Conservation (phyloP, 2,797 vertebrate genomes). For the Notolepis coatsorum region DNA sequence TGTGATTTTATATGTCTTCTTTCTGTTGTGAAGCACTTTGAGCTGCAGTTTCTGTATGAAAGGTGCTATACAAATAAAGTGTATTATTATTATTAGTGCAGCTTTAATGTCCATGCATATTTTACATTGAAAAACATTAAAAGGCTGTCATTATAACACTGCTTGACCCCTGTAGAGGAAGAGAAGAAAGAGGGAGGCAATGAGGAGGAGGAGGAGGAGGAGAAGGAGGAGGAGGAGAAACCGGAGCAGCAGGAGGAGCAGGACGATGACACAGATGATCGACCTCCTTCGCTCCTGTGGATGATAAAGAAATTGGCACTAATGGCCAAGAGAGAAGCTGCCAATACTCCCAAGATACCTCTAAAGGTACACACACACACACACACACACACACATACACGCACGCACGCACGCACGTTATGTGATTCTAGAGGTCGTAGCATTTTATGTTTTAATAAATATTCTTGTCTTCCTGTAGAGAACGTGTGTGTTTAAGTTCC, state of each 20-base stretch:
- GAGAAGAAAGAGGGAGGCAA: conserved; percentile 3
- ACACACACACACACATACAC: not conserved
- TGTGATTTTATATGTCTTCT: too few species aligned
- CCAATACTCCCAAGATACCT: conserved; percentile 88
- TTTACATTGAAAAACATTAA: too few species aligned
- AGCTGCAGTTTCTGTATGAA: too few species aligned
- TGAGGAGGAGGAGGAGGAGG: conserved; percentile 31
- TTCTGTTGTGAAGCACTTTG: too few species aligned
- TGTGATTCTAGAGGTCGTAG: too few species aligned
- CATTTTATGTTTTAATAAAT: too few species aligned
- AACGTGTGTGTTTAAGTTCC: conserved; percentile 95
- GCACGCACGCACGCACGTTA: too few species aligned
- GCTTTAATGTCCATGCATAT: too few species aligned
- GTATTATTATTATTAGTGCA: too few species aligned
- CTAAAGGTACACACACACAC: conserved; percentile 83
- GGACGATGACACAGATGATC: conserved; percentile 68
- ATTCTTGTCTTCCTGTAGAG: conserved; percentile 86
- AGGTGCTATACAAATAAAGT: too few species aligned
- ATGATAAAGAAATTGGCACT: conserved; percentile 90
- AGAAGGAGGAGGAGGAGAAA: conserved; percentile 21
- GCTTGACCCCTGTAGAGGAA: too few species aligned
- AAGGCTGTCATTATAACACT: too few species aligned
- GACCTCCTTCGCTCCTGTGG: conserved; percentile 88
- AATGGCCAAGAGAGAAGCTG: conserved; percentile 92
- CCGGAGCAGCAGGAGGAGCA: conserved; percentile 48